phyloP scores from a whole-genome alignment of 2,888 invertebrate species.

The Stenichneumon culpator region DNA sequence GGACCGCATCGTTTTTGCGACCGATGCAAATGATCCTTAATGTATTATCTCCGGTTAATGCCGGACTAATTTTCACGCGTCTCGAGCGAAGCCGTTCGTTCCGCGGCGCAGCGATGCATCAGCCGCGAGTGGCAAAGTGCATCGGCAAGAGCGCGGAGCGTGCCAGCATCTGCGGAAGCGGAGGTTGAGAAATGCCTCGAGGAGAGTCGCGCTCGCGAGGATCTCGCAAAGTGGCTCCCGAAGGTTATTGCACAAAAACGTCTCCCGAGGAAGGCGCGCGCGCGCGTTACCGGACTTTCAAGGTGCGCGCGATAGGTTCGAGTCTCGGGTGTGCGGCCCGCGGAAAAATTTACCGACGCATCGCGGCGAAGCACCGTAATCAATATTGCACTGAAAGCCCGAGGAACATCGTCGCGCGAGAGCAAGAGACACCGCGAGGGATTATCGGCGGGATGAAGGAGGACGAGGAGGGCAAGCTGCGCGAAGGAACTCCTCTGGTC shows the following conservation, averaged over 20 bases:
- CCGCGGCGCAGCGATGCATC: neutral
- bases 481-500: constrained; percentile 29
- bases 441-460: constrained; percentile 13
- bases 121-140: neutral
- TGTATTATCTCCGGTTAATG: neutral
- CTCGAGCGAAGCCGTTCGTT: neutral
- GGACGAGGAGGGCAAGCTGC: neutral
- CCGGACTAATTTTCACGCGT: neutral
- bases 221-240: constrained; percentile 27
- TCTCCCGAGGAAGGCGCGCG: constrained; percentile 23
- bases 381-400: constrained; percentile 39
- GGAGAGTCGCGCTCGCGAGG: neutral
- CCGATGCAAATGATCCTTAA: neutral
- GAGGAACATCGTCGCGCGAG: neutral
- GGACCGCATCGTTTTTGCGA: neutral
- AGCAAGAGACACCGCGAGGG: constrained; percentile 9
- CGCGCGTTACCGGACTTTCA: constrained; percentile 41
- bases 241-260: constrained; percentile 46
- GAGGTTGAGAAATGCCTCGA: constrained; percentile 36
- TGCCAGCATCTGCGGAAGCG: neutral
- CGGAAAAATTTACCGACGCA: constrained; percentile 41
- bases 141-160: neutral
- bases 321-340: neutral
- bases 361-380: constrained; percentile 50
- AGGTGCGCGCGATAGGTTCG: constrained; percentile 31